Evolutionary conservation across 2,797 vertebrate genomes (phyloP).

Genomic region (Selene dorsalis): DNA sequence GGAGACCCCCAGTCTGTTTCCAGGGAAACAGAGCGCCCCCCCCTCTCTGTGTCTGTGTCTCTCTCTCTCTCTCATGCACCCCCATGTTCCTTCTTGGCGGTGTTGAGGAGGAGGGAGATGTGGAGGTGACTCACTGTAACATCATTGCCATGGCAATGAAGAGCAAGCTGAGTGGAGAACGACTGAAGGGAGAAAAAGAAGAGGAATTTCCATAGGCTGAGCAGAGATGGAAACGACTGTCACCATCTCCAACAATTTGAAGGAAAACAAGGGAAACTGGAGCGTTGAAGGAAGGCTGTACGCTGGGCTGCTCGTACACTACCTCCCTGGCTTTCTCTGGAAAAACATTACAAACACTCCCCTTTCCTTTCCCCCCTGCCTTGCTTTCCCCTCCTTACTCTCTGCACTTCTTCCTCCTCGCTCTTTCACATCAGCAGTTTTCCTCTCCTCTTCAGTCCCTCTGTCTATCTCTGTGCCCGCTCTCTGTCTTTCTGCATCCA

Average conservation of each 20-base stretch:
- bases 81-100: constrained; percentile 72
- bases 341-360: constrained; percentile 2
- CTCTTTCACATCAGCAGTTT: constrained; percentile 42
- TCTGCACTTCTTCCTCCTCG: constrained; percentile 31
- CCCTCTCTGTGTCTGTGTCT: constrained; percentile 48
- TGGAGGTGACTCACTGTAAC: constrained; percentile 83
- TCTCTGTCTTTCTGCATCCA: constrained; percentile 31
- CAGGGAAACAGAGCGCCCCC: constrained; percentile 81
- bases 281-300: not conserved
- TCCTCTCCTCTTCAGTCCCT: constrained; percentile 3
- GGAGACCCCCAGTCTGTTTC: constrained; percentile 83
- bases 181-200: constrained; percentile 50
- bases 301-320: not conserved
- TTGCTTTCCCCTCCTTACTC: not conserved
- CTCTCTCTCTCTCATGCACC: constrained; percentile 51
- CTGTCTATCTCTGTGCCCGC: constrained; percentile 14
- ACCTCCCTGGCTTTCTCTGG: constrained; percentile 7
- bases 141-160: constrained; percentile 85
- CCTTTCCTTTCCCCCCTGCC: constrained; percentile 6
- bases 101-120: constrained; percentile 77
- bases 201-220: constrained; percentile 61
- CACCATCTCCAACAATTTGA: constrained; percentile 26
- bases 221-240: constrained; percentile 53
- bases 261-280: constrained; percentile 7
- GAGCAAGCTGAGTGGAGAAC: constrained; percentile 63